phyloP scores from a whole-genome alignment of 2,888 invertebrate species.

The Enoplolaimus lenunculus region DNA sequence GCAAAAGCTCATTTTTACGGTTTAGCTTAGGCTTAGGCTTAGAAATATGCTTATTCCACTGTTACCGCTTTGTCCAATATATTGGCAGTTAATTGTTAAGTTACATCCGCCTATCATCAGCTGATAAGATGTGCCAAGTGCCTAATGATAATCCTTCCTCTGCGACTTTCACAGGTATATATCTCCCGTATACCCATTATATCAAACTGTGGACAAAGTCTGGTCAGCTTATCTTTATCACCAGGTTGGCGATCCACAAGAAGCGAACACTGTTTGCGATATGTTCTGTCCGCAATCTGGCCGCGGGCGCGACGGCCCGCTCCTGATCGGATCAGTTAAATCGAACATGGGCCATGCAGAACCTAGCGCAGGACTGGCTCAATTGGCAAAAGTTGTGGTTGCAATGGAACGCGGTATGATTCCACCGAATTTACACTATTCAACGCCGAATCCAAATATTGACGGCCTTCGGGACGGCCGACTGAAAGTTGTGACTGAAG shows the following conservation, averaged over 20 bases:
- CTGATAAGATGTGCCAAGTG: too few relatives aligned
- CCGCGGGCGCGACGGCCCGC: slow-evolving; percentile 58
- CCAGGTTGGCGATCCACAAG: slow-evolving; percentile 85
- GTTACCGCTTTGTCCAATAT: too few relatives aligned
- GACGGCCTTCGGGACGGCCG: slow-evolving; percentile 75
- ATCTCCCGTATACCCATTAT: too few relatives aligned
- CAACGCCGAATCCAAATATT: slow-evolving; percentile 70
- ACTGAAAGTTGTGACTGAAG: slow-evolving; percentile 71
- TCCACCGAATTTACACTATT: slow-evolving; percentile 78
- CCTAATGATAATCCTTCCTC: too few relatives aligned
- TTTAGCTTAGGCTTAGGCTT: too few relatives aligned
- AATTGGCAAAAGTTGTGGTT: slow-evolving; percentile 53
- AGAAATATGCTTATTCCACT: too few relatives aligned
- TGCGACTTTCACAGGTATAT: too few relatives aligned
- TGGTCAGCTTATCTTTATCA: too few relatives aligned
- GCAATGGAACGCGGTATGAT: slow-evolving; percentile 80
- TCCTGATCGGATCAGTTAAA: slow-evolving; percentile 86
- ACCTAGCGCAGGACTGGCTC: slow-evolving; percentile 50
- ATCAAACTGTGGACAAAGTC: too few relatives aligned
- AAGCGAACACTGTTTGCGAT: slow-evolving; percentile 81
- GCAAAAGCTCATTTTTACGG: too few relatives aligned
- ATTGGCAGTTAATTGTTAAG: too few relatives aligned
- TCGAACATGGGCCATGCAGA: slow-evolving; percentile 98
- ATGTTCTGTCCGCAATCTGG: slow-evolving; percentile 76
- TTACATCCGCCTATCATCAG: too few relatives aligned